phyloP scores from a whole-genome alignment of 1,140 invertebrate species.

The Archivesica marissinica region DNA sequence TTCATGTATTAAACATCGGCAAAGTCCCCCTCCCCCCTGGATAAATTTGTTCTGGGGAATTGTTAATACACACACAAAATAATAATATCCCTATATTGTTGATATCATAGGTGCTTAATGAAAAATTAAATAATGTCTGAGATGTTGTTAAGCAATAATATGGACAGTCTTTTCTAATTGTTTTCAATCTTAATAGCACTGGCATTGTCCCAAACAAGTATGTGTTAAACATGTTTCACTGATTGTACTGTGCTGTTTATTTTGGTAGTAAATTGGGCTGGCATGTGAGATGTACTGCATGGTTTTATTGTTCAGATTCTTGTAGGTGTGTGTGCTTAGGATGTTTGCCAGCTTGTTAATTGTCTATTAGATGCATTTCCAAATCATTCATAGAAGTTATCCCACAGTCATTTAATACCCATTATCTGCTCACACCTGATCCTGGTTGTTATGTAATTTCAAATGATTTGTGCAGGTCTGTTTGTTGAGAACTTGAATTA shows the following conservation, averaged over 20 bases:
- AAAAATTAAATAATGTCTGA: too few relatives aligned
- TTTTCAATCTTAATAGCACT: too few relatives aligned
- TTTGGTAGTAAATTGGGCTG: conserved; percentile 24
- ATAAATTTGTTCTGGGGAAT: too few relatives aligned
- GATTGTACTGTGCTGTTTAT: neutral
- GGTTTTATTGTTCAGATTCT: conserved; percentile 1
- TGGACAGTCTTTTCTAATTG: too few relatives aligned
- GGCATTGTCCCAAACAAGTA: neutral
- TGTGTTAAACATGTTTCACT: neutral
- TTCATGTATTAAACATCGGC: too few relatives aligned
- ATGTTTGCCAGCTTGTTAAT: conserved; percentile 13
- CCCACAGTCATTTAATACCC: conserved; percentile 1
- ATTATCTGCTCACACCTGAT: conserved; percentile 3
- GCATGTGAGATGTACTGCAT: neutral
- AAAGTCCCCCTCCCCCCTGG: too few relatives aligned
- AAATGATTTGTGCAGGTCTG: too few relatives aligned
- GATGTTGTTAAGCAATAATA: too few relatives aligned
- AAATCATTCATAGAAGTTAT: neutral
- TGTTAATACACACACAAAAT: too few relatives aligned
- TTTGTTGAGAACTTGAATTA: too few relatives aligned
- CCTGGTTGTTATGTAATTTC: neutral
- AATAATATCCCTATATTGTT: too few relatives aligned
- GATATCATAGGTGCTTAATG: too few relatives aligned
- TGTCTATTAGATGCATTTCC: conserved; percentile 31
- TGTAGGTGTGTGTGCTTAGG: conserved; percentile 6